Percentiles rank a stretch among this genome's conserved stretches.
phyloP scores from a whole-genome alignment of 2,113 vertebrate genomes.

The Apeltes quadracus region DNA sequence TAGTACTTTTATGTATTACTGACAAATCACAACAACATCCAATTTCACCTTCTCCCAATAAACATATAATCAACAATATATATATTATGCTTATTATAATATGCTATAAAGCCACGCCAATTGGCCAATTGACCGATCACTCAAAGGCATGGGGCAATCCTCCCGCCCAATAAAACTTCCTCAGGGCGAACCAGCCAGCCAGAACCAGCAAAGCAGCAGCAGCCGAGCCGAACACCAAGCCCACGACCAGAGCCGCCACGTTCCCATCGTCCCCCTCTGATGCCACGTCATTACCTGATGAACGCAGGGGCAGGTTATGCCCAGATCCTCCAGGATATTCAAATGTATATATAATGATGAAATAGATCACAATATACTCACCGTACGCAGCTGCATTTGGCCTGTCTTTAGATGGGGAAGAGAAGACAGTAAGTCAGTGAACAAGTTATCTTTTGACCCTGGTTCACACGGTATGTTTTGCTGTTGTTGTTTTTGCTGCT shows the following conservation, averaged over 20 bases:
- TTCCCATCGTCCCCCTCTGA: constrained; percentile 15
- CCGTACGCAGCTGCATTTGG: constrained; percentile 52
- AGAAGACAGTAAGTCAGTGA: constrained; percentile 7
- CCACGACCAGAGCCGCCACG: constrained; percentile 61
- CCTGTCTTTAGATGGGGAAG: constrained; percentile 7
- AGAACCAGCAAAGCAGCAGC: constrained; percentile 63
- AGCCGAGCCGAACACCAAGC: constrained; percentile 69
- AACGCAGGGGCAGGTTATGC: constrained; percentile 7
- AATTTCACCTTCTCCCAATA: neutral
- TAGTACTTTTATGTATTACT: neutral
- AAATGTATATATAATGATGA: neutral
- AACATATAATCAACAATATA: neutral
- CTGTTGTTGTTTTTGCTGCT: neutral
- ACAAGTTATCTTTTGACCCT: neutral
- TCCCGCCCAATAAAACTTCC: constrained; percentile 59
- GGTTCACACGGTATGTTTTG: neutral
- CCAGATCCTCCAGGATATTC: neutral
- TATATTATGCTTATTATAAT: neutral
- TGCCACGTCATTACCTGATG: constrained; percentile 38
- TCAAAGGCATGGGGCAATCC: constrained; percentile 34
- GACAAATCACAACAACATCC: constrained; percentile 12
- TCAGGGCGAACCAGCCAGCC: constrained; percentile 74
- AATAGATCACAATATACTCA: constrained; percentile 52
- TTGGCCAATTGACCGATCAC: constrained; percentile 22
- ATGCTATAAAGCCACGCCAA: neutral